Conservation (phyloP, 1,140 invertebrate species). For the Holotrichia oblita region DNA sequence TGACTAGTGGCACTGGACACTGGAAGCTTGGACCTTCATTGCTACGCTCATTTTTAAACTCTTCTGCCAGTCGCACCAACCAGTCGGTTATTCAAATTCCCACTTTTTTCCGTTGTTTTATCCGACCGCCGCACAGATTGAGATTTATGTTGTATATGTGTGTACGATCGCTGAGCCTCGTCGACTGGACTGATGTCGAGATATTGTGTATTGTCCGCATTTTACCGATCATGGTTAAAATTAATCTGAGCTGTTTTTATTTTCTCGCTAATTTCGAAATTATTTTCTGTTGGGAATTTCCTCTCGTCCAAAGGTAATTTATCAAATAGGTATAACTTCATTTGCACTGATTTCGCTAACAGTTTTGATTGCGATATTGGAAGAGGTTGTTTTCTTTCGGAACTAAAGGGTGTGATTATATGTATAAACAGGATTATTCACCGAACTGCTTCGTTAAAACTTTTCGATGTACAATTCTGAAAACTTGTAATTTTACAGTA, state of each 20-base stretch:
- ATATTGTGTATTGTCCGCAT: conserved; percentile 27
- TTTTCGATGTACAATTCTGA: no score
- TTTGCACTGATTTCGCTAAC: not conserved
- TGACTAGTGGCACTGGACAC: conserved; percentile 32
- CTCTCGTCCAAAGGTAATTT: not conserved
- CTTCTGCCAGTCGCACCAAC: conserved; percentile 28
- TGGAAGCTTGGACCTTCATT: conserved; percentile 33
- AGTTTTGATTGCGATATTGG: no score
- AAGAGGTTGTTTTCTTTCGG: no score
- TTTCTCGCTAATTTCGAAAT: not conserved
- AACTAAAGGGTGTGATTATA: no score
- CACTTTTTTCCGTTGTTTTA: conserved; percentile 34
- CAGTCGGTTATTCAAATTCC: conserved; percentile 33
- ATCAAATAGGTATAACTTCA: not conserved
- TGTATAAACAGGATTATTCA: no score
- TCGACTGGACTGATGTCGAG: conserved; percentile 9
- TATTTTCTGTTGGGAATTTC: not conserved
- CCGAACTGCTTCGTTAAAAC: no score
- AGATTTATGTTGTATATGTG: conserved; percentile 29
- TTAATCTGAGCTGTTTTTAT: conserved; percentile 23
- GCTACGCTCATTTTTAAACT: conserved; percentile 36
- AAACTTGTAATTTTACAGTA: no score
- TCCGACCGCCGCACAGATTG: conserved; percentile 22
- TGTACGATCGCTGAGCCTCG: not conserved
- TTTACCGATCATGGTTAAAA: conserved; percentile 29